Evolutionary conservation across 2,113 vertebrate genomes (phyloP), one percentile per base, ranked within the genome.

Genomic region (Scatophagus argus): DNA sequence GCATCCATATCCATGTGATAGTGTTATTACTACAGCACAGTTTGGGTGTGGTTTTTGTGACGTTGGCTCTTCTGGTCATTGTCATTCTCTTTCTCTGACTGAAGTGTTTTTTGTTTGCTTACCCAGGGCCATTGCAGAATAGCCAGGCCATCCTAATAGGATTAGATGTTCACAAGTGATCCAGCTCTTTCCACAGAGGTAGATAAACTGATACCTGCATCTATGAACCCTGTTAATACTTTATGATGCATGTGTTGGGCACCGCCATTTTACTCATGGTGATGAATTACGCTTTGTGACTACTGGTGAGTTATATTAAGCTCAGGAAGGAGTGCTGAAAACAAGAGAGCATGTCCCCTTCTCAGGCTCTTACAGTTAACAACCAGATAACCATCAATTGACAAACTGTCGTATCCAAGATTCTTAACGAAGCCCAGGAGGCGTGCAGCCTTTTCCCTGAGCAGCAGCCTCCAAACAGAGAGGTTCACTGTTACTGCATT

Each of bases 31-130:
- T 41, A 59, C 27, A 49, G 41, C 54, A 19, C 51, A 39, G 69
- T 14, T 23, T n/a, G 17, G 61, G 29, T 56, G 74, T 25, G 52
- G 66, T 36, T 32, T 43, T n/a, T 17, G 63, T 77, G 67, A 84
- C 27, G 38, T 34, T 77, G 75, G 43, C 81, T 82, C 66, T 85
- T 78, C 60, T 75, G 36, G 38, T 71, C 70, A 74, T 80, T 80
- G 76, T 74, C 72, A 74, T 82, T 51, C 71, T 36, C 72, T 79
- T 80, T 51, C 69, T 84, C 60, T 7, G 41, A 79, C 44, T 65
- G 36, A 72, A 76, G 78, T 60, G 73, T 58, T 56, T 63, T 71
- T 21, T 55, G 34, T 81, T 77, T 82, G 81, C 75, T 82, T 75
- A 82, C 59, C 58, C 39, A 54, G 38, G 49, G 62, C 74, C 47